Evolutionary conservation across 1,140 invertebrate species (phyloP).

Genomic region (Cydia fagiglandana): DNA sequence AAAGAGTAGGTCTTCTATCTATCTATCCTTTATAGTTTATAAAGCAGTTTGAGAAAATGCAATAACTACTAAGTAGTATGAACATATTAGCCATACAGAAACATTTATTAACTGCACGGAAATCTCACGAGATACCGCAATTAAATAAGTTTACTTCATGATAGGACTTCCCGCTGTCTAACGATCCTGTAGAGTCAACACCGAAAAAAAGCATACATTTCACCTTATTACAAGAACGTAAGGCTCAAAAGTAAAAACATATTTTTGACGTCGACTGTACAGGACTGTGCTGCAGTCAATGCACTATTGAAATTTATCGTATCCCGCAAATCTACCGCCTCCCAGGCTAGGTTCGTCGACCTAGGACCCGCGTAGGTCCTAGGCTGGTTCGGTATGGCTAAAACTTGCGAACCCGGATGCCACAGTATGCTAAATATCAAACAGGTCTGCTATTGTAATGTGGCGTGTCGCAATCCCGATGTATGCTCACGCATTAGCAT

Average conservation of each 20-base stretch:
- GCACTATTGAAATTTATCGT: constrained; percentile 74
- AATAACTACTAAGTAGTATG: too few relatives aligned
- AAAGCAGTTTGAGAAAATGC: background rate
- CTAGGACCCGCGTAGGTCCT: constrained; percentile 64
- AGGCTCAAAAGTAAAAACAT: background rate
- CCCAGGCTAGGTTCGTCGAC: constrained; percentile 62
- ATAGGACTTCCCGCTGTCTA: constrained; percentile 36
- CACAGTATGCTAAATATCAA: constrained; percentile 38
- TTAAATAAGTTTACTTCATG: constrained; percentile 35
- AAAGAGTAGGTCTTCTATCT: too few relatives aligned
- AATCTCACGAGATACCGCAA: constrained; percentile 32
- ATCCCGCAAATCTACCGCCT: constrained; percentile 71
- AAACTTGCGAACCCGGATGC: constrained; percentile 64
- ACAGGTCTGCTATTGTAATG: constrained; percentile 23
- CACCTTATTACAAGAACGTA: background rate
- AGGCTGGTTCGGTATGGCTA: constrained; percentile 48
- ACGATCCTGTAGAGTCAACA: constrained; percentile 32
- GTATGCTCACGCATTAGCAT: constrained; percentile 10
- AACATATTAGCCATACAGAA: background rate
- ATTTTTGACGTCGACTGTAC: constrained; percentile 35
- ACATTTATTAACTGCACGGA: background rate
- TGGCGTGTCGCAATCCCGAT: background rate
- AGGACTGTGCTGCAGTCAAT: constrained; percentile 59
- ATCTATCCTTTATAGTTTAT: background rate
- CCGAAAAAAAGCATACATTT: background rate